These are phyloP conservation scores for Erethizon dorsatum DNA, from an alignment of 2,797 vertebrate genomes.

Conservation along the genomic window DNA sequence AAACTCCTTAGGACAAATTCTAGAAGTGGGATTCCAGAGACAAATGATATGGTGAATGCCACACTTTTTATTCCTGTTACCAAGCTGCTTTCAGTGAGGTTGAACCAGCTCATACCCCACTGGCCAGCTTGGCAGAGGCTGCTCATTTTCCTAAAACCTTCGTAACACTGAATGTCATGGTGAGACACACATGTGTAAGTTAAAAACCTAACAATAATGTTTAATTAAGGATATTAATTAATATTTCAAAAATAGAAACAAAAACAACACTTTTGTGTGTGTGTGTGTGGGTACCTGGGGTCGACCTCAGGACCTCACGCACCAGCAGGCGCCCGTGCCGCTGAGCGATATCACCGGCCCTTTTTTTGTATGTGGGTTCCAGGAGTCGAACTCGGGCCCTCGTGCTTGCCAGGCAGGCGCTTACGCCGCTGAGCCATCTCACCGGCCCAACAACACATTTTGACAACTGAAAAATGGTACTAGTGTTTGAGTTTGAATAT, in stretches of 20 bases:
- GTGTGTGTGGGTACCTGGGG: no score
- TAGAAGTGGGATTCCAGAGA: not conserved
- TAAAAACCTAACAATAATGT: conserved; percentile 11
- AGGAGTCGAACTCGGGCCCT: no score
- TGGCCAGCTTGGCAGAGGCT: not conserved
- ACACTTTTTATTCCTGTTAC: not conserved
- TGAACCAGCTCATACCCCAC: not conserved
- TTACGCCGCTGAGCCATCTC: no score
- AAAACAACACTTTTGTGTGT: not conserved
- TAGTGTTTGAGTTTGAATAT: not conserved
- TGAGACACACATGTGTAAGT: not conserved
- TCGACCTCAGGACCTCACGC: no score
- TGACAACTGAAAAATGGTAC: not conserved
- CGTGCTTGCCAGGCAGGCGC: no score
- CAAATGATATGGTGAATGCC: not conserved
- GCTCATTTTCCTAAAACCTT: not conserved
- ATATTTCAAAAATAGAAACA: not conserved
- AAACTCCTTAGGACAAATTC: conserved; percentile 27
- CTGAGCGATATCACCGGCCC: no score
- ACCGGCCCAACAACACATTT: no score
- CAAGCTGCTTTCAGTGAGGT: not conserved
- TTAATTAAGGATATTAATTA: not conserved
- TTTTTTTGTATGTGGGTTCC: no score
- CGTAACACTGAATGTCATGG: not conserved
- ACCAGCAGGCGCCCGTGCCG: no score